Conservation (phyloP, 2,888 invertebrate genomes). For the Caenorhabditis sp. region DNA sequence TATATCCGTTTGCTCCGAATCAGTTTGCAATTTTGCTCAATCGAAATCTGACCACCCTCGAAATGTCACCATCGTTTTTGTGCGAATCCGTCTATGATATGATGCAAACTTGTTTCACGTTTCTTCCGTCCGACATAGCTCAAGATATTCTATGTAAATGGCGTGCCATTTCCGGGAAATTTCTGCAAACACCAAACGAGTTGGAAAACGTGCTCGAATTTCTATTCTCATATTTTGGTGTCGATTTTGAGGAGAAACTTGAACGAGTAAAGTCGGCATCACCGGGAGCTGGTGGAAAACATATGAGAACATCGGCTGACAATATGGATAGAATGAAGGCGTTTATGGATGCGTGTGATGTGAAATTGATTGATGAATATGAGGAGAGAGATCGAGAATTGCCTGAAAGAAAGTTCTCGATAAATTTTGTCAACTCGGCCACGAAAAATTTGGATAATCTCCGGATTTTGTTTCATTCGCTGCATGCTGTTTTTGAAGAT, state of each 20-base stretch:
- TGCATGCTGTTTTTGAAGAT: slow-evolving; percentile 1
- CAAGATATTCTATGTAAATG: not conserved
- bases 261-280: slow-evolving; percentile 4
- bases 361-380: not conserved
- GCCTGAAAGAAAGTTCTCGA: not conserved
- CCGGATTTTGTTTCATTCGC: not conserved
- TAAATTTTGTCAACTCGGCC: not conserved
- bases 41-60: not conserved
- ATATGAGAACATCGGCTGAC: slow-evolving; percentile 20
- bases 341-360: slow-evolving; percentile 5
- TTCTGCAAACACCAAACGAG: not conserved
- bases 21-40: not conserved
- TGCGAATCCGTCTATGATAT: not conserved
- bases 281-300: slow-evolving; percentile 40
- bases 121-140: not conserved
- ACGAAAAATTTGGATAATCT: not conserved
- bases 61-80: not conserved
- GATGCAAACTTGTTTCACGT: not conserved
- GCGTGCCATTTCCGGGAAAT: not conserved
- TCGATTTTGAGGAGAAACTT: slow-evolving; percentile 1
- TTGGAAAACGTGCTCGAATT: slow-evolving; percentile 1
- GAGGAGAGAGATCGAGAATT: not conserved
- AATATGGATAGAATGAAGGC: slow-evolving; percentile 11
- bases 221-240: slow-evolving; percentile 21
- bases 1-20: not conserved